Evolutionary conservation across 2,888 invertebrate genomes (phyloP), one percentile per base, ranked within the genome.

Genomic region (Galerucella pusilla): DNA sequence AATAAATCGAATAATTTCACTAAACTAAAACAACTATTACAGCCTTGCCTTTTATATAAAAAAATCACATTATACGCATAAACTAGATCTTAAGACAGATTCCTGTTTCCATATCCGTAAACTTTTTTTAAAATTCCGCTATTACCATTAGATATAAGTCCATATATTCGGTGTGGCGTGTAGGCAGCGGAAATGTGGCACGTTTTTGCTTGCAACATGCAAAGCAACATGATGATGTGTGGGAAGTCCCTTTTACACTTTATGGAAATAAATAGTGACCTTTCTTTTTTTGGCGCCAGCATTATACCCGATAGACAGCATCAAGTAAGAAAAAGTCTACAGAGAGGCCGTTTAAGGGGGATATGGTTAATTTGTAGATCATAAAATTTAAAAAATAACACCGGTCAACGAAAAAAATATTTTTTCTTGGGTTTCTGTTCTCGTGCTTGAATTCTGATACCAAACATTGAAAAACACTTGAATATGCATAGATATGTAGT

Each of bases 151-250:
- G 67, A 68, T 66, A 68, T 74, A 63, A 73, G 67, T n/a, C 60
- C 73, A 64, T 73, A 71, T 54, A 57, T 35, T 73, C 61, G 74
- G 52, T 72, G 59, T 63, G 42, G 42, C 57, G 61, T 64, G 77
- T 77, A 66, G 77, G 77, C 75, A 77, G 75, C 77, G 77, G 77
- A 77, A 77, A 77, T 66, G 65, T 68, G 65, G 67, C 72, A 74
- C 74, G 71, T 65, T 76, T 71, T 71, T 66, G 74, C 61, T 73
- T 75, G 73, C 75, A 73, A 77, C 75, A 70, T 71, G 73, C 57
- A 35, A 45, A 60, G 28, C 25, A 61, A 61, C 70, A 61, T 59
- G 16, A 46, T 25, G 20, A 67, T 67, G 52, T 49, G 70, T 70
- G 54, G 70, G 63, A 70, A 12, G 70, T 20, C 64, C 35, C 42